phyloP scores from a whole-genome alignment of 2,797 vertebrate species.

The Geotrypetes seraphini region DNA sequence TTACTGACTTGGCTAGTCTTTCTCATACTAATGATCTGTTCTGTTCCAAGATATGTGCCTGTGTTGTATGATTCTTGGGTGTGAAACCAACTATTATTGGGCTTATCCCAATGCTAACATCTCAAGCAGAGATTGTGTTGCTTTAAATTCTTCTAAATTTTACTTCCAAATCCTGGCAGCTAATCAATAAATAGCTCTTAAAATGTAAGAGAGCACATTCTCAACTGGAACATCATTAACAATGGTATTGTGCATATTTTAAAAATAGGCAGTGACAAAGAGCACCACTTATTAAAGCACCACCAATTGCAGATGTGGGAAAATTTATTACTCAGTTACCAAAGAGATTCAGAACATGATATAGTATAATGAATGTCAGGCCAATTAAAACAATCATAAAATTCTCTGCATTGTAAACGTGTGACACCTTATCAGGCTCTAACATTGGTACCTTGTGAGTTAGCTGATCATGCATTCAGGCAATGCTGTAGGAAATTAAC shows the following conservation, averaged over 20 bases:
- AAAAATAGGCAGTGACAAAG: no score
- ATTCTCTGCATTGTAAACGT: no score
- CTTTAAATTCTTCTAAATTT: background rate
- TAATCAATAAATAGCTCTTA: background rate
- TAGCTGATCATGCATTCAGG: no score
- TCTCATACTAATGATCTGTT: constrained; percentile 14
- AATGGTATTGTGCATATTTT: background rate
- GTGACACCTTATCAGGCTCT: no score
- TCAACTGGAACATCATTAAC: background rate
- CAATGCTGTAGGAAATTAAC: no score
- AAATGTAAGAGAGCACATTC: background rate
- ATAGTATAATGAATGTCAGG: no score
- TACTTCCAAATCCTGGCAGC: background rate
- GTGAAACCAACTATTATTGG: constrained; percentile 16
- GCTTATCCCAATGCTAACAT: constrained; percentile 10
- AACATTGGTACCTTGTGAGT: no score
- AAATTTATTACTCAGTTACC: no score
- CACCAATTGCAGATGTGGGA: no score
- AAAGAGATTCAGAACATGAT: no score
- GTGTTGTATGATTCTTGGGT: constrained; percentile 16
- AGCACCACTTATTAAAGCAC: no score
- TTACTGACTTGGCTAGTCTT: constrained; percentile 1
- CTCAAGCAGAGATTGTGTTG: constrained; percentile 14
- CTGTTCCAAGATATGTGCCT: constrained; percentile 18
- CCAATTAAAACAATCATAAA: no score